Evolutionary conservation across 1,140 invertebrate genomes (phyloP), one percentile per base, ranked within the genome.

Genomic region (Achatina immaculata): DNA sequence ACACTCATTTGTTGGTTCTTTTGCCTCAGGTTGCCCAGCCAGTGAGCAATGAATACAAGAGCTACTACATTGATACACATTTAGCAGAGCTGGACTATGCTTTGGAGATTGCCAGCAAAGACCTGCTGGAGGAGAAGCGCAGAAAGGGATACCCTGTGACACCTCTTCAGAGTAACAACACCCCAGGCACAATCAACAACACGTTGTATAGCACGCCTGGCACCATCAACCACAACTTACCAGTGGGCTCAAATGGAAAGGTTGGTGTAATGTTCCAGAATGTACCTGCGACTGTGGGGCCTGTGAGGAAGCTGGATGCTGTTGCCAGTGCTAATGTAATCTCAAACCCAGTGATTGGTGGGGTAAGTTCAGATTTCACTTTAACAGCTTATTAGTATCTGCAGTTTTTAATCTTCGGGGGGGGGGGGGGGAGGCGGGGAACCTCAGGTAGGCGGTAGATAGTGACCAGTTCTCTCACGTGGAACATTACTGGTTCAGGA

Each of bases 61-160:
- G 68, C 74, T 31, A 31, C 66, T 78, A 51, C 36, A 62, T 82
- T 68, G 40, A 36, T 38, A 16, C 0, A 6, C 75, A 72, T 38
- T 38, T 62, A 68, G 69, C 74, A 1, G 69, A 72, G 28, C 76
- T 82, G 2, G 48, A 58, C 1, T 75, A 76, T 62, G 81, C 81
- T 0, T 34, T 82, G 73, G 66, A 78, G 38, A 43, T 82, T 40
- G 75, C 76, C 14, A 71, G 74, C 69, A 24, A 73, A 24, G 81
- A 82, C 81, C n/a, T 28, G 21, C 31, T 76, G 68, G 38, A 42
- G 43, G 19, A 34, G 42, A 40, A 7, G 31, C 43, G n/a, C 28
- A 51, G 72, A 66, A 48, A 43, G 65, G 45, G 28, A 55, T 68
- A 42, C 19, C n/a, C 3, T 34, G 7, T 48, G 65, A 34, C 42